Conservation (phyloP, 2,888 invertebrate species). For the Aproaerema taeniolella region DNA sequence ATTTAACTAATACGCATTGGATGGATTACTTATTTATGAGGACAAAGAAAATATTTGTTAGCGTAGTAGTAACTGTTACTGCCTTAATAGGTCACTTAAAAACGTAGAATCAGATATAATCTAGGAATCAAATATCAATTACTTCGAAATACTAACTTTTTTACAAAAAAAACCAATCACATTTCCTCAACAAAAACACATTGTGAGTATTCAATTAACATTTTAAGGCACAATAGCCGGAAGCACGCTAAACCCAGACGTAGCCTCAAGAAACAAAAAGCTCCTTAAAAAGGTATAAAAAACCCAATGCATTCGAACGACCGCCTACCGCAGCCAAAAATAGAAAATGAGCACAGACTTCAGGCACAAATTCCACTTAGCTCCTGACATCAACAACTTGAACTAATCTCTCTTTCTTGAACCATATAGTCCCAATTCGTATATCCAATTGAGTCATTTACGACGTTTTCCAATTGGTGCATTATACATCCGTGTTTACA, state of each 20-base stretch:
- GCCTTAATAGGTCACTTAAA: too few relatives aligned
- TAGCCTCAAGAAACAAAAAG: conserved; percentile 57
- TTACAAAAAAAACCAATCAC: too few relatives aligned
- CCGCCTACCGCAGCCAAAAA: conserved; percentile 77
- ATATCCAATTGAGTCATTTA: too few relatives aligned
- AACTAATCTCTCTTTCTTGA: background rate
- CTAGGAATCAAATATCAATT: too few relatives aligned
- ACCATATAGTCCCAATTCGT: too few relatives aligned
- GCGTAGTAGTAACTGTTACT: too few relatives aligned
- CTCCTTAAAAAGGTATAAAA: conserved; percentile 53
- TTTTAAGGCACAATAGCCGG: conserved; percentile 61
- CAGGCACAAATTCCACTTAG: background rate
- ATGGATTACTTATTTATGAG: too few relatives aligned
- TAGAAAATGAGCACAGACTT: conserved; percentile 42
- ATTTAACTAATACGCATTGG: too few relatives aligned
- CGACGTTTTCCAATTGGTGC: background rate
- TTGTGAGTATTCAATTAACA: background rate
- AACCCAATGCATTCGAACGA: conserved; percentile 57
- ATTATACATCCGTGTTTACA: conserved; percentile 52
- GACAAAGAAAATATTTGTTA: too few relatives aligned
- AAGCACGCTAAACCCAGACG: conserved; percentile 61
- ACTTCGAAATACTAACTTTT: too few relatives aligned
- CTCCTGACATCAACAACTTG: too few relatives aligned
- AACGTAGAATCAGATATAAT: too few relatives aligned
- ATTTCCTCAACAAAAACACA: background rate